Conservation (phyloP, 1,140 invertebrate species). For the Andricus grossulariae region DNA sequence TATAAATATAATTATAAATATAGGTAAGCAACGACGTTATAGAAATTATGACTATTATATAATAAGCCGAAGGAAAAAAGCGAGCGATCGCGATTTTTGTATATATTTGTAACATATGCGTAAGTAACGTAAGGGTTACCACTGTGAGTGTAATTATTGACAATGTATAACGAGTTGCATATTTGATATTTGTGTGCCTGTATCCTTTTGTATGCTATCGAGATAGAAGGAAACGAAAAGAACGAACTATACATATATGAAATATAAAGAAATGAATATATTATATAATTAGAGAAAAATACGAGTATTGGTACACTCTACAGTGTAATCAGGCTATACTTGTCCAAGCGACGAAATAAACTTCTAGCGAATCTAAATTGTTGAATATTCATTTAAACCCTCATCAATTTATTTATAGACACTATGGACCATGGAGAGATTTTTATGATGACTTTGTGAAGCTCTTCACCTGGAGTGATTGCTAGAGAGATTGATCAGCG, state of each 20-base stretch:
- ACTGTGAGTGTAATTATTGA: conserved; percentile 68
- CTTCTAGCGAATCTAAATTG: conserved; percentile 70
- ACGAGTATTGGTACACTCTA: conserved; percentile 67
- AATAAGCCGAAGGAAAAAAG: conserved; percentile 21
- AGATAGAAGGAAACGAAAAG: conserved; percentile 61
- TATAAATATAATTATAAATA: conserved; percentile 53
- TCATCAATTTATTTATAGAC: not conserved
- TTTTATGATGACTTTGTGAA: too few relatives aligned
- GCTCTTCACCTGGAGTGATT: too few relatives aligned
- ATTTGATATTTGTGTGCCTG: conserved; percentile 76
- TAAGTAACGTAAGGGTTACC: conserved; percentile 50
- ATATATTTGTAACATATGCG: conserved; percentile 58
- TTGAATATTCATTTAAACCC: not conserved
- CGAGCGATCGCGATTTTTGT: conserved; percentile 43
- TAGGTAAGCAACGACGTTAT: conserved; percentile 47
- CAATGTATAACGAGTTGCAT: conserved; percentile 70
- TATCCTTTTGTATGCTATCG: conserved; percentile 74
- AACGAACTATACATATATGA: conserved; percentile 69
- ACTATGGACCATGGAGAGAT: too few relatives aligned
- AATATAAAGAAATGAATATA: conserved; percentile 63
- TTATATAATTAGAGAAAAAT: conserved; percentile 69
- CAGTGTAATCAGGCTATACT: conserved; percentile 62
- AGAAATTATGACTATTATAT: conserved; percentile 34
- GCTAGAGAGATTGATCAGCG: too few relatives aligned
- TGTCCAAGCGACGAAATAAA: conserved; percentile 70